Evolutionary conservation across 2,113 vertebrate species (phyloP).

Genomic region (Eublepharis macularius): DNA sequence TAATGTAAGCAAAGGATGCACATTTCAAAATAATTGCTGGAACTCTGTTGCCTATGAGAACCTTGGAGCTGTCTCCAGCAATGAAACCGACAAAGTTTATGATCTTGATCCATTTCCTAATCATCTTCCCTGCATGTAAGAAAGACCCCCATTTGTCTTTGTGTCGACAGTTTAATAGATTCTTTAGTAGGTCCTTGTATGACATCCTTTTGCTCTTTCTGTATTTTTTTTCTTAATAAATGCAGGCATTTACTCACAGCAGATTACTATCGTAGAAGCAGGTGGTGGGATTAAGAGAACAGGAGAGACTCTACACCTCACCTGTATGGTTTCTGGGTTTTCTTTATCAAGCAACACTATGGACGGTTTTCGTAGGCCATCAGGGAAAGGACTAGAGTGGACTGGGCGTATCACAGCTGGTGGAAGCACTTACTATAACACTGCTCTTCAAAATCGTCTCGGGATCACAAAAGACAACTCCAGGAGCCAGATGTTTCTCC

Average conservation of each 20-base stretch:
- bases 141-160: neutral
- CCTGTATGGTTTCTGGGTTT: neutral
- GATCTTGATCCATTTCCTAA: neutral
- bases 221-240: too few species aligned
- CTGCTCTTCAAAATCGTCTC: neutral
- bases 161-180: too few species aligned
- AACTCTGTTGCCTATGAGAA: neutral
- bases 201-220: too few species aligned
- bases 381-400: conserved; percentile 53
- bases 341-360: neutral
- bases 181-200: too few species aligned
- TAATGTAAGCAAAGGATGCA: neutral
- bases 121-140: neutral
- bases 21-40: neutral
- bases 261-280: neutral
- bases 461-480: conserved; percentile 22
- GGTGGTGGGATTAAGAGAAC: neutral
- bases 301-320: neutral
- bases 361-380: conserved; percentile 49
- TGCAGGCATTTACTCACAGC: conserved; percentile 1
- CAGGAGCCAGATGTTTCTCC: conserved; percentile 6
- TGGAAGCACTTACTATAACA: neutral
- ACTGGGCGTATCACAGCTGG: neutral
- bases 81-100: neutral
- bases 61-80: neutral